Conservation (phyloP, 2,113 vertebrate genomes). For the Haemorhous mexicanus region DNA sequence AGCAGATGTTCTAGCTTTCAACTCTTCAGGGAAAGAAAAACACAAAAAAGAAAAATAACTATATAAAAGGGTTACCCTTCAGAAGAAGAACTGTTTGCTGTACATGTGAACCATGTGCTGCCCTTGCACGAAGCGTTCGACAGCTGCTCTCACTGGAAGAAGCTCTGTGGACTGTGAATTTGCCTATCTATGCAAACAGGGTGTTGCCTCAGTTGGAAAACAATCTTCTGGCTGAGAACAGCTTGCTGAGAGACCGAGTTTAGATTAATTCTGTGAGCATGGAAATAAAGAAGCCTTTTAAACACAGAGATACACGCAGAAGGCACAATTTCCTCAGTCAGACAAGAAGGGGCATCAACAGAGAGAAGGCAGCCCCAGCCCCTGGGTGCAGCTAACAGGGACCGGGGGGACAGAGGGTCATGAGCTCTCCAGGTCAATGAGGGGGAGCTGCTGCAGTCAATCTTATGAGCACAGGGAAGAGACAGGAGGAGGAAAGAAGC, state of each 20-base stretch:
- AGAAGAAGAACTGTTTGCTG: conserved; percentile 21
- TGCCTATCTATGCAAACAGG: conserved; percentile 56
- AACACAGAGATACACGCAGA: background rate
- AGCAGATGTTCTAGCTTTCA: conserved; percentile 43
- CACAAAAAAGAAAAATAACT: background rate
- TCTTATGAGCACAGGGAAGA: background rate
- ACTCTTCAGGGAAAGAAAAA: background rate
- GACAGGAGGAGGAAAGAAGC: background rate
- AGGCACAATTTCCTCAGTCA: background rate
- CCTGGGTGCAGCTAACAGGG: fast-evolving
- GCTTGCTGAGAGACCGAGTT: background rate
- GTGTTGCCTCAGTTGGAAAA: conserved; percentile 44
- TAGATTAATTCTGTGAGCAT: background rate
- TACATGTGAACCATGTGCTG: conserved; percentile 2
- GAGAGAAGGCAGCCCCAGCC: background rate
- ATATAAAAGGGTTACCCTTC: background rate
- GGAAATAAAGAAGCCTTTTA: background rate
- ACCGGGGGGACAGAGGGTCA: background rate
- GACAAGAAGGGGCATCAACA: background rate
- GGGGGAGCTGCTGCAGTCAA: background rate
- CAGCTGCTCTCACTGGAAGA: conserved; percentile 19
- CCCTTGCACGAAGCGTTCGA: fast-evolving
- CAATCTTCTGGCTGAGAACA: conserved; percentile 34
- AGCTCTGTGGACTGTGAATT: conserved; percentile 32
- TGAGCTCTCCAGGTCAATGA: fast-evolving